Conservation (phyloP, 2,113 vertebrate species). For the Triplophysa siluroides region DNA sequence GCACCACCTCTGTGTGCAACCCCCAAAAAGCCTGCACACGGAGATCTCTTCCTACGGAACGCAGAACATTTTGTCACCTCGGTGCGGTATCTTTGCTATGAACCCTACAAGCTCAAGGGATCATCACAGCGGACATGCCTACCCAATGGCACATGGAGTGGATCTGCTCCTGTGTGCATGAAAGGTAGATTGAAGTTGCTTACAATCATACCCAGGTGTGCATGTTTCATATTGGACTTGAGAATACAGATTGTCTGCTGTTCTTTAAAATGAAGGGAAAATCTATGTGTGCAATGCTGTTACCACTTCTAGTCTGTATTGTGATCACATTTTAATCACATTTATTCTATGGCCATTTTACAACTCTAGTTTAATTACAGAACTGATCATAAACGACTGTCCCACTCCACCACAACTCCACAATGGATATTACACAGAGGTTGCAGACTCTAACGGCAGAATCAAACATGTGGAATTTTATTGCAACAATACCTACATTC, state of each 20-base stretch:
- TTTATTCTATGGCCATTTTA: background rate
- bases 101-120: slow-evolving; percentile 80
- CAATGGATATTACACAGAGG: slow-evolving; percentile 79
- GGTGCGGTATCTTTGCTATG: slow-evolving; percentile 82
- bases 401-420: slow-evolving; percentile 73
- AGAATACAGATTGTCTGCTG: background rate
- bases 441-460: slow-evolving; percentile 61
- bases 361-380: slow-evolving; percentile 49
- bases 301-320: background rate
- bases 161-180: slow-evolving; percentile 81
- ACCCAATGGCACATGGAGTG: slow-evolving; percentile 82
- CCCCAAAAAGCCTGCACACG: slow-evolving; percentile 77
- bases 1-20: slow-evolving; percentile 69
- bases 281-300: background rate
- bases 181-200: slow-evolving; percentile 74
- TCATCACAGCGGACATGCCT: slow-evolving; percentile 81
- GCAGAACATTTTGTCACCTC: slow-evolving; percentile 74
- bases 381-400: slow-evolving; percentile 76
- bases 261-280: slow-evolving; percentile 5
- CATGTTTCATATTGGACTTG: background rate
- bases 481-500: slow-evolving; percentile 83
- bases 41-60: slow-evolving; percentile 76
- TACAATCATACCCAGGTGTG: background rate
- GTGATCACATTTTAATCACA: background rate
- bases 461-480: slow-evolving; percentile 78